phyloP scores from a whole-genome alignment of 2,113 vertebrate genomes.

The Morone saxatilis region DNA sequence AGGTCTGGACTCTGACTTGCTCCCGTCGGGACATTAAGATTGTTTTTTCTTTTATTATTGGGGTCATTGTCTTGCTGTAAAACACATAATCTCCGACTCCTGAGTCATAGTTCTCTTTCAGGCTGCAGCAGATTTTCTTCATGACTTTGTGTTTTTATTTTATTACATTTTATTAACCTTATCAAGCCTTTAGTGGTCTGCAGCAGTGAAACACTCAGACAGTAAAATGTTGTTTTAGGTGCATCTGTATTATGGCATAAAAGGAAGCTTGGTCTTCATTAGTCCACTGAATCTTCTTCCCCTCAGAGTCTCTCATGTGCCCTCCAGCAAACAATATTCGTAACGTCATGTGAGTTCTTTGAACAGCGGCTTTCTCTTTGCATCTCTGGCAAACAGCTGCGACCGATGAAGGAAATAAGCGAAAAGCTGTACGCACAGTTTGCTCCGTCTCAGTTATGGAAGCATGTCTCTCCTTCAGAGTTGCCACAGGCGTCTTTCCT shows the following conservation, averaged over 20 bases:
- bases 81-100: no score
- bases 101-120: not conserved
- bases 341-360: constrained; percentile 42
- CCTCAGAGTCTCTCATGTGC: constrained; percentile 6
- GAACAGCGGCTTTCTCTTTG: constrained; percentile 45
- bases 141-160: not conserved
- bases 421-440: not conserved
- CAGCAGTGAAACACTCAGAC: not conserved
- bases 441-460: constrained; percentile 3
- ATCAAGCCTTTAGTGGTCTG: not conserved
- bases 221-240: not conserved
- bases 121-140: constrained; percentile 2
- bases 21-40: not conserved
- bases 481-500: constrained; percentile 4
- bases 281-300: constrained; percentile 1
- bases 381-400: constrained; percentile 6
- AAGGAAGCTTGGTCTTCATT: constrained; percentile 1
- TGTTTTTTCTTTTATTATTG: not conserved
- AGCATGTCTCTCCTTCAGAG: constrained; percentile 1
- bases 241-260: no score
- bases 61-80: not conserved
- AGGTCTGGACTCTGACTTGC: not conserved
- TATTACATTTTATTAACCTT: not conserved
- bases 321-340: not conserved
- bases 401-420: constrained; percentile 5